Conservation (phyloP, 2,888 invertebrate genomes). For the Pinctada fucata region DNA sequence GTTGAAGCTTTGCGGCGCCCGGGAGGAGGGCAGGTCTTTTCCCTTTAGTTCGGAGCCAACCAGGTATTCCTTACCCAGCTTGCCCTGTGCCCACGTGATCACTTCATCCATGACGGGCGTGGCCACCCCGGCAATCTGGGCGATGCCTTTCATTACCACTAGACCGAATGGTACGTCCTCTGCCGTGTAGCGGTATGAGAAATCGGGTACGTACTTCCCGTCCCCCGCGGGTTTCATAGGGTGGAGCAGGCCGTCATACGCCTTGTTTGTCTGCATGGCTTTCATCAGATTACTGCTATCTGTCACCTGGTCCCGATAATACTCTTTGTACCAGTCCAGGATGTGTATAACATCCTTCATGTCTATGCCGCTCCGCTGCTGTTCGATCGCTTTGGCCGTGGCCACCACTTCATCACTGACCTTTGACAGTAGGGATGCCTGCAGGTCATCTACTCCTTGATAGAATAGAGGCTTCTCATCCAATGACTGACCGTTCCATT, state of each 20-base stretch:
- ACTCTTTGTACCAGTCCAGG: constrained; percentile 59
- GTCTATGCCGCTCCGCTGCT: constrained; percentile 49
- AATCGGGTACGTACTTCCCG: constrained; percentile 60
- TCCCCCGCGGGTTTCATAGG: constrained; percentile 56
- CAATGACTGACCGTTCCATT: constrained; percentile 62
- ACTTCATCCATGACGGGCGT: constrained; percentile 63
- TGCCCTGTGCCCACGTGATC: constrained; percentile 61
- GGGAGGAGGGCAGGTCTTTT: constrained; percentile 55
- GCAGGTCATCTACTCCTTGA: constrained; percentile 60
- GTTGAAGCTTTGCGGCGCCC: constrained; percentile 63
- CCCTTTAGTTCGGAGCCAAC: constrained; percentile 55
- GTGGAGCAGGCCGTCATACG: constrained; percentile 60
- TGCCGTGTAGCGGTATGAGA: constrained; percentile 59
- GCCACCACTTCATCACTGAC: constrained; percentile 62
- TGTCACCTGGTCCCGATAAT: constrained; percentile 54
- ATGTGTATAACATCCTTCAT: constrained; percentile 59
- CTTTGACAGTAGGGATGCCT: constrained; percentile 54
- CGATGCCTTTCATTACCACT: constrained; percentile 63
- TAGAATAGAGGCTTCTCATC: constrained; percentile 62
- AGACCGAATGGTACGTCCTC: constrained; percentile 67
- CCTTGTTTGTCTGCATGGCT: constrained; percentile 58
- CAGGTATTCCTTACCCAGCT: constrained; percentile 61
- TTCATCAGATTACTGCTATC: constrained; percentile 51
- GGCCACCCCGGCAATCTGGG: constrained; percentile 56
- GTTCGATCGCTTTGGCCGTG: constrained; percentile 55